Evolutionary conservation across 2,113 vertebrate genomes (phyloP).

Genomic region (Apteryx owenii): DNA sequence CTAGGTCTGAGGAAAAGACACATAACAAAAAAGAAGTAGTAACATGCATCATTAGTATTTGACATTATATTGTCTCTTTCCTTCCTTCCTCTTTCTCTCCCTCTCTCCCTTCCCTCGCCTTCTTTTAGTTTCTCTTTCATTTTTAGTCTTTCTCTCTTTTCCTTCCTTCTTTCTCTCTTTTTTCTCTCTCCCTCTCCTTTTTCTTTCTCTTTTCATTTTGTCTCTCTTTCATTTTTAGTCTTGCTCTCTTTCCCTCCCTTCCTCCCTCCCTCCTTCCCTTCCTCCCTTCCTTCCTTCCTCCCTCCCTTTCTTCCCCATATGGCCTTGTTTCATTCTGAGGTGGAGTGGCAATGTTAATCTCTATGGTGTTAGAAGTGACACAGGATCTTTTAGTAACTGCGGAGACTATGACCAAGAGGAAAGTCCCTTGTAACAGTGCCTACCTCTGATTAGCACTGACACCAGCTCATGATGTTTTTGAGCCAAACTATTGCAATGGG

Average conservation of each 20-base stretch:
- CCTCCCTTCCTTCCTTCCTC: rapidly evolving
- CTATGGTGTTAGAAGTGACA: background rate
- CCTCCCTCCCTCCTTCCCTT: rapidly evolving
- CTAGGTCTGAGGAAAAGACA: background rate
- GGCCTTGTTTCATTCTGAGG: background rate
- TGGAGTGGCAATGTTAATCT: background rate
- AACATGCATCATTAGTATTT: background rate
- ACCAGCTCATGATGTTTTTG: background rate
- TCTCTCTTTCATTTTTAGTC: no score
- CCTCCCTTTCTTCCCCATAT: background rate
- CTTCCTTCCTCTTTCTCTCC: rapidly evolving
- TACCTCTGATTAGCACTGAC: background rate
- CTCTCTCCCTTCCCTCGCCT: no score
- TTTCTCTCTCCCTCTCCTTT: no score
- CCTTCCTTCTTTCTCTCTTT: no score
- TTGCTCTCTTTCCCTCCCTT: background rate
- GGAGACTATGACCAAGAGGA: background rate
- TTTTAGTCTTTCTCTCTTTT: no score
- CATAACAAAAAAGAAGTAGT: background rate
- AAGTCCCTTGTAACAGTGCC: background rate
- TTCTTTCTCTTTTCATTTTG: no score
- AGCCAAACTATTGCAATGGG: background rate
- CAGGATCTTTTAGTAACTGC: background rate
- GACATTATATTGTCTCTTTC: background rate
- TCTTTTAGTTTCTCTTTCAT: no score